Conservation (phyloP, 2,888 invertebrate genomes). For the Drosophila mettleri region DNA sequence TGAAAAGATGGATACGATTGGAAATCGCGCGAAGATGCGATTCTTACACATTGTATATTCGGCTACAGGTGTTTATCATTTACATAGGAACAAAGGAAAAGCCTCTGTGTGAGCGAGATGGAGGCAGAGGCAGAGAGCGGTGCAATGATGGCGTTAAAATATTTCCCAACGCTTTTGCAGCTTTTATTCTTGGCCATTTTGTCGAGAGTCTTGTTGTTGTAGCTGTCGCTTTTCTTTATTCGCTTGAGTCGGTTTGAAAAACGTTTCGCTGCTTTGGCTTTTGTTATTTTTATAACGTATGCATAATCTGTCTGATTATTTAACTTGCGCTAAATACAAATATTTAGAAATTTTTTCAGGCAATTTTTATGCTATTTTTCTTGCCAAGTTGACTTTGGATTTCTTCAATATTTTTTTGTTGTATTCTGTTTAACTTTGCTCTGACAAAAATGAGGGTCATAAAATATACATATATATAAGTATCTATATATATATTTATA, state of each 20-base stretch:
- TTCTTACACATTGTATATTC: conserved; percentile 21
- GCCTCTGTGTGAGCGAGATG: background rate
- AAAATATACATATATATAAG: conserved; percentile 38
- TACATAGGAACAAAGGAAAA: conserved; percentile 7
- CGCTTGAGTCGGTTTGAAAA: conserved; percentile 43
- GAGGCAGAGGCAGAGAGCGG: background rate
- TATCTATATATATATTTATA: conserved; percentile 36
- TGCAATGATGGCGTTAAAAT: conserved; percentile 67
- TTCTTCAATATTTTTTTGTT: conserved; percentile 30
- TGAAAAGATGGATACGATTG: conserved; percentile 24
- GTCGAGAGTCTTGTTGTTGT: conserved; percentile 24
- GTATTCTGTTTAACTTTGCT: conserved; percentile 3
- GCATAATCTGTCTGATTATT: conserved; percentile 79
- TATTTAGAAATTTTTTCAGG: conserved; percentile 74
- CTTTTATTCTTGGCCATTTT: conserved; percentile 62
- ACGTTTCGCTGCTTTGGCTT: conserved; percentile 39
- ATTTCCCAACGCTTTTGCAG: conserved; percentile 59
- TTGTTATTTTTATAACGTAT: conserved; percentile 64
- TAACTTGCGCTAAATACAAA: conserved; percentile 81
- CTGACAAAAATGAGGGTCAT: conserved; percentile 71
- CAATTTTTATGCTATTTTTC: conserved; percentile 75
- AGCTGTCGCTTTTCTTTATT: conserved; percentile 50
- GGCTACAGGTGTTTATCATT: conserved; percentile 54
- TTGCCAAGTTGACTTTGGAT: conserved; percentile 65
- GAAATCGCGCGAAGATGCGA: conserved; percentile 25